Base-by-base conservation (phyloP, 1,140 invertebrate species). In the Drosophila kurseongensis region DNA sequence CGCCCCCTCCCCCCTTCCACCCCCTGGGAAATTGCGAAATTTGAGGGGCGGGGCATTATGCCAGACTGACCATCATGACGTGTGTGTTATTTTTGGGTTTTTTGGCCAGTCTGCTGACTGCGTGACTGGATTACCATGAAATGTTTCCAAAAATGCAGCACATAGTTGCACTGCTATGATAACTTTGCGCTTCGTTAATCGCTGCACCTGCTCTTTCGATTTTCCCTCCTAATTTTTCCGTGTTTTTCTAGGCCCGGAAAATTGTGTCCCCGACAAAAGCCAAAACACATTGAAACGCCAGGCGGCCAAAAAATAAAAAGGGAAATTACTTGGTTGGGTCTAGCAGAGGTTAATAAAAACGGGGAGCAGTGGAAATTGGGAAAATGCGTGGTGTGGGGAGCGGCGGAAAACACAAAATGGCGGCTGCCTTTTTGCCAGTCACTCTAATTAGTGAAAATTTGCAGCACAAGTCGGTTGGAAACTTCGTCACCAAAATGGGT, bases 181-280 rank as follows among this genome's bases (percentile, higher is more conserved):
- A 89, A 89, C 85, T 84, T 89, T 84, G 84, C 84, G 84, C 85
- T 89, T 84, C 85, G 84, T 66, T 89, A 89, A 89, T 89, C 84
- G 85, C 77, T 59, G 74, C 84, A 89, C 74, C 85, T 89, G 84
- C 59, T 50, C 42, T 12, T n/a, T 41, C 18, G 29, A 47, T 40
- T 41, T 32, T 27, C 52, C n/a, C 58, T 72, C n/a, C 67, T 32
- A 47, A 40, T 36, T 10, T 74, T 29, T 45, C 32, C 61, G 42
- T 77, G 73, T 77, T 77, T 59, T 77, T 71, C 44, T 44, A 38
- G 32, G 14, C 35, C 41, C 27, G 50, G 50, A 55, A 62, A 63
- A 51, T 51, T 47, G 40, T 50, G 63, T 68, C 63, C 36, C 27
- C 54, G 55, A 35, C 75, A 60, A 56, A 68, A 51, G 63, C 38